These are phyloP conservation scores for Drosophila punjabiensis DNA, from an alignment of 1,140 invertebrate species.

Conservation along the genomic window DNA sequence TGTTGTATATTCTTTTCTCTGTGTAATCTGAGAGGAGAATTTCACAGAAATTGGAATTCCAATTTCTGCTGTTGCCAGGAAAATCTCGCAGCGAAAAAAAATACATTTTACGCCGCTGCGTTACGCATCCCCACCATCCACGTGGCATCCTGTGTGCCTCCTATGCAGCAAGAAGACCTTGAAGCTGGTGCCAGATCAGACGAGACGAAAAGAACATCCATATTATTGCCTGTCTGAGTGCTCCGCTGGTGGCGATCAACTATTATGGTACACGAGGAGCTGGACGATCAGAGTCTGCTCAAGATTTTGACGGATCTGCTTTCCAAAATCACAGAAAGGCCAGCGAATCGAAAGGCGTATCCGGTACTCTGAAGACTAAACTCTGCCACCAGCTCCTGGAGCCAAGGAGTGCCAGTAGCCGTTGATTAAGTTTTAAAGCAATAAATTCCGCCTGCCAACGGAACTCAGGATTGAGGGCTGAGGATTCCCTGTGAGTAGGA, in stretches of 20 bases:
- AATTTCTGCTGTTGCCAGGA: conserved; percentile 26
- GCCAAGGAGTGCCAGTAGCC: conserved; percentile 9
- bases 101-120: conserved; percentile 1
- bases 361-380: conserved; percentile 16
- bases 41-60: conserved; percentile 35
- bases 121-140: background rate
- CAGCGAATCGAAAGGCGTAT: too few species aligned
- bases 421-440: conserved; percentile 41
- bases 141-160: conserved; percentile 8
- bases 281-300: background rate
- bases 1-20: background rate
- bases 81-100: background rate
- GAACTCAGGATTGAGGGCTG: background rate
- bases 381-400: conserved; percentile 13
- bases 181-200: conserved; percentile 26
- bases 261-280: background rate
- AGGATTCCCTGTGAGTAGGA: background rate
- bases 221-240: too few species aligned
- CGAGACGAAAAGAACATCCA: too few species aligned
- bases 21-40: conserved; percentile 12
- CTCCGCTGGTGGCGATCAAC: too few species aligned
- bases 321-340: conserved; percentile 3
- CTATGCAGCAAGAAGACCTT: conserved; percentile 11
- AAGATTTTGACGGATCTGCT: conserved; percentile 24
- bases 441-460: conserved; percentile 51